Conservation (phyloP, 2,888 invertebrate species). For the Suillia variegata region DNA sequence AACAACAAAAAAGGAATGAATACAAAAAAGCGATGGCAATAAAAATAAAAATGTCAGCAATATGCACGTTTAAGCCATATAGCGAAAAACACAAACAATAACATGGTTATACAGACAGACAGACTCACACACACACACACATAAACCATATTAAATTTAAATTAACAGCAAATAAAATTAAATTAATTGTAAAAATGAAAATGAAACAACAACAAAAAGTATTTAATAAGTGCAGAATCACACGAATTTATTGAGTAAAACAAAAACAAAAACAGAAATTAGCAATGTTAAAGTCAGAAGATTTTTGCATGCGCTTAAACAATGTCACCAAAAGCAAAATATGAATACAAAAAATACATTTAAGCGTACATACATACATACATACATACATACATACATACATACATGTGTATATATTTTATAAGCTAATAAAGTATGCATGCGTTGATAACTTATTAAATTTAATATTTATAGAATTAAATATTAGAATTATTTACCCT, state of each 20-base stretch:
- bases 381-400: too few relatives aligned
- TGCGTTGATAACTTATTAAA: slow-evolving; percentile 1
- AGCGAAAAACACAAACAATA: too few relatives aligned
- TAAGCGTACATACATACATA: too few relatives aligned
- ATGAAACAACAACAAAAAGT: too few relatives aligned
- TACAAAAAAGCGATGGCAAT: slow-evolving; percentile 2
- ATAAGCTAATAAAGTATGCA: slow-evolving; percentile 18
- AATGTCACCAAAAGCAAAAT: slow-evolving; percentile 28
- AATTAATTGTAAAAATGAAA: background rate
- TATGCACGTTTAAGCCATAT: too few relatives aligned
- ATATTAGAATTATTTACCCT: slow-evolving; percentile 22
- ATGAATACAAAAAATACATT: slow-evolving; percentile 2
- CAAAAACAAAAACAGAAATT: too few relatives aligned
- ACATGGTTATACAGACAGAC: too few relatives aligned
- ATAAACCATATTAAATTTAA: too few relatives aligned
- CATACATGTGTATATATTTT: too few relatives aligned
- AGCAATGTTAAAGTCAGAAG: background rate
- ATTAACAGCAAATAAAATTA: slow-evolving; percentile 1
- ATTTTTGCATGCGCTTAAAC: slow-evolving; percentile 1
- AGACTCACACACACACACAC: too few relatives aligned
- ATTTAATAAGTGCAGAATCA: too few relatives aligned
- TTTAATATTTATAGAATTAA: slow-evolving; percentile 14
- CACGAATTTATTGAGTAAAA: too few relatives aligned
- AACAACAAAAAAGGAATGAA: slow-evolving; percentile 2
- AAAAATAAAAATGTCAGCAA: background rate